These are phyloP conservation scores for Kryptolebias marmoratus DNA, from an alignment of 2,113 vertebrate genomes.

Conservation along the genomic window DNA sequence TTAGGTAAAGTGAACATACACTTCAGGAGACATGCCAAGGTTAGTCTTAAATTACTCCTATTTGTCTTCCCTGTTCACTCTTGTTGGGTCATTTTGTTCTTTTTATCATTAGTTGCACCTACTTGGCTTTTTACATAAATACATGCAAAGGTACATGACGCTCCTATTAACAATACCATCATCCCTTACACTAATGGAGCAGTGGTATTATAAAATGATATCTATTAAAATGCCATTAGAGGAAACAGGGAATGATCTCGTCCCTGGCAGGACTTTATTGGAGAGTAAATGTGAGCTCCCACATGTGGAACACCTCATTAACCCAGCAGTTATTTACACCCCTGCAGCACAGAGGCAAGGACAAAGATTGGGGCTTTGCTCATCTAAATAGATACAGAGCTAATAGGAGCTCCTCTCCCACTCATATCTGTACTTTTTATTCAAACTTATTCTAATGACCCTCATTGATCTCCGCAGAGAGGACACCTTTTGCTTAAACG, in stretches of 20 bases:
- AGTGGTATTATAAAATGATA: conserved; percentile 50
- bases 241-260: conserved; percentile 57
- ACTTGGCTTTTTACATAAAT: background rate
- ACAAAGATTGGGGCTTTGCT: conserved; percentile 24
- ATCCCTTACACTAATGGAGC: conserved; percentile 12
- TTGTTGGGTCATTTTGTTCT: background rate
- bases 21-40: background rate
- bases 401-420: conserved; percentile 20
- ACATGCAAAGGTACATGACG: background rate
- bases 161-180: background rate
- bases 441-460: conserved; percentile 6
- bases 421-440: conserved; percentile 36
- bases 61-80: background rate
- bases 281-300: conserved; percentile 58
- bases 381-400: conserved; percentile 39
- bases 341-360: conserved; percentile 22
- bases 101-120: conserved; percentile 5
- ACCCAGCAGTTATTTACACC: conserved; percentile 60
- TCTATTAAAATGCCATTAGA: conserved; percentile 72
- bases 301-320: conserved; percentile 66
- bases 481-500: background rate
- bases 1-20: background rate
- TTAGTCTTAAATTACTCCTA: background rate
- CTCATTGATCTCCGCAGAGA: conserved; percentile 17
- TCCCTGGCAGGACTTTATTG: conserved; percentile 57